phyloP scores from a whole-genome alignment of 2,113 vertebrate genomes.

The Cephalopterus ornatus region DNA sequence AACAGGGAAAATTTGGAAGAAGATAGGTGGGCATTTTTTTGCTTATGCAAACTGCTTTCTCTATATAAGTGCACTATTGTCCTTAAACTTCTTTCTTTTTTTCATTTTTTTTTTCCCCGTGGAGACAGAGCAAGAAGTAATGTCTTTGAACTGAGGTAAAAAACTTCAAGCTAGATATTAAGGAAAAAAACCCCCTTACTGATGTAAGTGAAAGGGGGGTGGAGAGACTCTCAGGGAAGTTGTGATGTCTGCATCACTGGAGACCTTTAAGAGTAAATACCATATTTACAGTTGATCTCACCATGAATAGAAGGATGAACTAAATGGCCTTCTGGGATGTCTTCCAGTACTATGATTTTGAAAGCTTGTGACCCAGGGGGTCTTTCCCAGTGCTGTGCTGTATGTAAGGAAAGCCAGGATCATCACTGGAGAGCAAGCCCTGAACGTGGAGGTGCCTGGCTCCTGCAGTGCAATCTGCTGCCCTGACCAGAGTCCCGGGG shows the following conservation, averaged over 20 bases:
- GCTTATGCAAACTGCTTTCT: background rate
- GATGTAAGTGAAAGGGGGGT: background rate
- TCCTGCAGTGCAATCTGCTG: background rate
- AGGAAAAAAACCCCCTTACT: background rate
- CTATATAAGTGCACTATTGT: background rate
- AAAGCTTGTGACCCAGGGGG: background rate
- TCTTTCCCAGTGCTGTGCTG: background rate
- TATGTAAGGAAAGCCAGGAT: background rate
- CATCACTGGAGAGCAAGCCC: background rate
- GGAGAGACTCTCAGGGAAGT: background rate
- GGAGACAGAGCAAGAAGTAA: background rate
- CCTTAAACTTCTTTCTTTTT: background rate
- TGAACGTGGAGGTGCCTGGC: rapidly evolving
- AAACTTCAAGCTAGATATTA: background rate
- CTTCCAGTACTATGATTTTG: background rate
- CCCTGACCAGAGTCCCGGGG: background rate
- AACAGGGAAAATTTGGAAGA: background rate
- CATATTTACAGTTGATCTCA: background rate
- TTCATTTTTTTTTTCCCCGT: background rate
- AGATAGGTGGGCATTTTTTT: background rate
- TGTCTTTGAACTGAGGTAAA: background rate
- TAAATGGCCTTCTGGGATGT: background rate
- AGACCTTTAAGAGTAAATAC: background rate
- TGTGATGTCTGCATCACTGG: background rate
- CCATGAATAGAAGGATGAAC: background rate